Base-by-base conservation (phyloP, 2,113 vertebrate genomes). In the Peucedramus taeniatus region DNA sequence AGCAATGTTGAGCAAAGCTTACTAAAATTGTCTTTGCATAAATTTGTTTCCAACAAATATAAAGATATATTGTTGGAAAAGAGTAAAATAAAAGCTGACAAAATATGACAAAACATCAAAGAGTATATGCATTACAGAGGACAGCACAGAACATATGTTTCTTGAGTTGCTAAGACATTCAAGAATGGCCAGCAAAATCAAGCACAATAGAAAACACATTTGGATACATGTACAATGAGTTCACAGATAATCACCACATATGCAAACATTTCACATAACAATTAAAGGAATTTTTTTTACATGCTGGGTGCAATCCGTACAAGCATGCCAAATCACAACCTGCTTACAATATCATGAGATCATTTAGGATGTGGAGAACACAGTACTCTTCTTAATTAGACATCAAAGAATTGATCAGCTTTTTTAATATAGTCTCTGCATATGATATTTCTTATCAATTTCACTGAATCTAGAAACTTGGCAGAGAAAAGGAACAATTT, bases 1-100 rank as follows among this genome's bases (percentile, higher is more conserved):
- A 94, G 93, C 44, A 96, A 83, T 94, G 80, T 65, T 77, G 68
- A 98, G 96, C 96, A 97, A 97, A 96, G 95, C 97, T 97, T 97
- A 96, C 97, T 98, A 98, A 97, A 97, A 94, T 98, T 98, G 98
- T 98, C 98, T 96, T 98, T 98, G 98, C 98, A 98, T 98, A 98
- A 98, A 98, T 98, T 98, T 98, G 96, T 98, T 99, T 99, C 98
- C 99, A 99, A 98, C 98, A 98, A 98, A 98, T 98, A 98, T 97
- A 95, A 97, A 98, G 97, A 98, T 98, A 98, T 98, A 98, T 98
- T 99, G 98, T 99, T 98, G 98, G 98, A 98, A 97, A 98, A 97
- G 97, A 97, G 96, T 98, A 98, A 97, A 97, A 98, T 96, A 97
- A 97, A 98, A 98, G 98, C 98, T 96, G 98, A 98, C 97, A 83